These are phyloP conservation scores for Trichogramma dendrolimi DNA, from an alignment of 2,888 invertebrate species.

Conservation along the genomic window DNA sequence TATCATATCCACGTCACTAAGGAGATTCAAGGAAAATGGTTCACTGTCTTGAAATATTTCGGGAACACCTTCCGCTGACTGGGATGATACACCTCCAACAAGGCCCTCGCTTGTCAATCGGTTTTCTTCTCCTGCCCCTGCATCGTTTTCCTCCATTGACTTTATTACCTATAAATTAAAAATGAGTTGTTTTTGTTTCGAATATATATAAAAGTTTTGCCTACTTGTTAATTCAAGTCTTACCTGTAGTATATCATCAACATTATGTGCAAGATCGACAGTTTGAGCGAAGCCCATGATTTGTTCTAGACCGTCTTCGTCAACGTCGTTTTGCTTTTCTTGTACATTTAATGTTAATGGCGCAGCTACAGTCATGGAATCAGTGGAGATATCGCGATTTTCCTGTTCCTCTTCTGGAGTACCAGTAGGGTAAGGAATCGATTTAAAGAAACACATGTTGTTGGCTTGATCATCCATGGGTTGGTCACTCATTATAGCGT, in stretches of 20 bases:
- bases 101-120: slow-evolving; percentile 18
- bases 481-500: slow-evolving; percentile 49
- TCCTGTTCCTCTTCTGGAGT: slow-evolving; percentile 19
- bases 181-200: not conserved
- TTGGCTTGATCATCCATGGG: slow-evolving; percentile 51
- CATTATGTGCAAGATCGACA: slow-evolving; percentile 59
- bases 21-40: slow-evolving; percentile 45
- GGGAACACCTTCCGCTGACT: slow-evolving; percentile 33
- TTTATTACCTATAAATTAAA: slow-evolving; percentile 63
- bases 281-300: slow-evolving; percentile 46
- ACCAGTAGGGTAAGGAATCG: slow-evolving; percentile 22
- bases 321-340: slow-evolving; percentile 24
- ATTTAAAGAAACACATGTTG: slow-evolving; percentile 48
- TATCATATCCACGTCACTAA: slow-evolving; percentile 48
- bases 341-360: slow-evolving; percentile 8
- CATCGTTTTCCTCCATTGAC: slow-evolving; percentile 60
- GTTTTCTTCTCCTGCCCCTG: slow-evolving; percentile 36
- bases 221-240: slow-evolving; percentile 54
- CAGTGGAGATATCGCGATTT: slow-evolving; percentile 40
- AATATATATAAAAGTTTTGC: not conserved
- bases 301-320: slow-evolving; percentile 36
- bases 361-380: slow-evolving; percentile 38
- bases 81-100: slow-evolving; percentile 24
- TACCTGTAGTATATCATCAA: slow-evolving; percentile 69
- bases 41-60: slow-evolving; percentile 48